Evolutionary conservation across 1,140 invertebrate species (phyloP).

Genomic region (Drosophila bocki): DNA sequence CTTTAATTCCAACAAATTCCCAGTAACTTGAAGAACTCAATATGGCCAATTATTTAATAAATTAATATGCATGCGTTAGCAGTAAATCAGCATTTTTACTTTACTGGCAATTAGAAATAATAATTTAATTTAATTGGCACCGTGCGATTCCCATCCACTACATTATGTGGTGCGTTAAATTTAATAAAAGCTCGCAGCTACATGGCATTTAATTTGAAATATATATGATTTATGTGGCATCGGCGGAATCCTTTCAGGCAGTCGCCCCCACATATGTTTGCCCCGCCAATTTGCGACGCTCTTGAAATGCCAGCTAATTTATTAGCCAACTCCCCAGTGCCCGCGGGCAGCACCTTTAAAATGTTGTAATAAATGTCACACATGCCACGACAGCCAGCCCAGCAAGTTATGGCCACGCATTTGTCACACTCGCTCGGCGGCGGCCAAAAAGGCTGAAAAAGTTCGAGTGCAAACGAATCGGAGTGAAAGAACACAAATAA

Average conservation of each 20-base stretch:
- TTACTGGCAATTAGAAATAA: slow-evolving; percentile 17
- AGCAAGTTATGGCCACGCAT: slow-evolving; percentile 76
- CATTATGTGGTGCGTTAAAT: slow-evolving; percentile 14
- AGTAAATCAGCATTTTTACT: slow-evolving; percentile 22
- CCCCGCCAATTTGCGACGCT: slow-evolving; percentile 53
- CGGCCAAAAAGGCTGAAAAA: slow-evolving; percentile 43
- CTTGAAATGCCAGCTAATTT: slow-evolving; percentile 76
- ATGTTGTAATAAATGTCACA: slow-evolving; percentile 80
- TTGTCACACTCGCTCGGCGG: slow-evolving; percentile 65
- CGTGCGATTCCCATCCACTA: not conserved
- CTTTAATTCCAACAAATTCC: slow-evolving; percentile 16
- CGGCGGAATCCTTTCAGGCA: slow-evolving; percentile 23
- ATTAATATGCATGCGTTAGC: slow-evolving; percentile 1
- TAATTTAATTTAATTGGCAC: slow-evolving; percentile 30
- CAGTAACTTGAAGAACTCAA: not conserved
- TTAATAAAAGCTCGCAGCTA: slow-evolving; percentile 33
- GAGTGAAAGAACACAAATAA: slow-evolving; percentile 54
- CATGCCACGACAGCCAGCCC: slow-evolving; percentile 54
- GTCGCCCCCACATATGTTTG: slow-evolving; percentile 51
- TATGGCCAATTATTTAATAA: slow-evolving; percentile 9
- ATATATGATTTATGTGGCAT: slow-evolving; percentile 67
- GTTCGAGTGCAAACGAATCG: slow-evolving; percentile 1
- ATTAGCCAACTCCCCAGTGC: slow-evolving; percentile 55
- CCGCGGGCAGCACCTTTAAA: slow-evolving; percentile 67
- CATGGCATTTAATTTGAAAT: slow-evolving; percentile 36